Conservation (phyloP, 2,113 vertebrate species). For the Carettochelys insculpta region DNA sequence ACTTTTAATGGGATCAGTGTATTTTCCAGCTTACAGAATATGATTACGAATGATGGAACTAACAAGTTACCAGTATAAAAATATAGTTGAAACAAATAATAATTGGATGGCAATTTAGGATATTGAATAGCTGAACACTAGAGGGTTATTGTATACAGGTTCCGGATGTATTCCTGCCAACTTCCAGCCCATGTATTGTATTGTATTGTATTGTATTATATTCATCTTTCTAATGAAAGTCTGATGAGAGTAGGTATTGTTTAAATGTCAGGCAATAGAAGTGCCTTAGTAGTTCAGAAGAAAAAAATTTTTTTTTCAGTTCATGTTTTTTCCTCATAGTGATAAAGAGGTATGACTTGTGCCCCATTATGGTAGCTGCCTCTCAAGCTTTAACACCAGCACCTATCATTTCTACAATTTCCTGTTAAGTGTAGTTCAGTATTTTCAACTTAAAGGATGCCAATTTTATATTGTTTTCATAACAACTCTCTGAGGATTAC, state of each 20-base stretch:
- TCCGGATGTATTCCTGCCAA: neutral
- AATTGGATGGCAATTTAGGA: neutral
- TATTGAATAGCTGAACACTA: neutral
- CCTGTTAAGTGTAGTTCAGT: neutral
- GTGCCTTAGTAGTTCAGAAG: neutral
- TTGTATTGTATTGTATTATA: fast-evolving
- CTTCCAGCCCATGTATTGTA: fast-evolving
- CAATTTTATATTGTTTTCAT: neutral
- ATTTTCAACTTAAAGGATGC: neutral
- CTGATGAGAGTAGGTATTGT: neutral
- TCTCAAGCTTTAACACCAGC: fast-evolving
- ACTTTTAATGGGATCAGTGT: neutral
- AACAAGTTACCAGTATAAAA: neutral
- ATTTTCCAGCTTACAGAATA: neutral
- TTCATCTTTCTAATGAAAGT: neutral
- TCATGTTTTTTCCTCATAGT: fast-evolving
- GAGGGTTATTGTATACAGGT: neutral
- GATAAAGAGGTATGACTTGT: neutral
- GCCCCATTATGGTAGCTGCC: neutral
- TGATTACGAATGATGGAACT: neutral
- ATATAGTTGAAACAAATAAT: neutral
- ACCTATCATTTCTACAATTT: neutral
- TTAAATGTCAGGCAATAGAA: fast-evolving
- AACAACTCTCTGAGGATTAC: neutral
- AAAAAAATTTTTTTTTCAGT: neutral